A percentile compares a stretch with the other conserved stretches of the same genome.
Conservation (phyloP, 2,888 invertebrate genomes). For the Cheilosia impressa region DNA sequence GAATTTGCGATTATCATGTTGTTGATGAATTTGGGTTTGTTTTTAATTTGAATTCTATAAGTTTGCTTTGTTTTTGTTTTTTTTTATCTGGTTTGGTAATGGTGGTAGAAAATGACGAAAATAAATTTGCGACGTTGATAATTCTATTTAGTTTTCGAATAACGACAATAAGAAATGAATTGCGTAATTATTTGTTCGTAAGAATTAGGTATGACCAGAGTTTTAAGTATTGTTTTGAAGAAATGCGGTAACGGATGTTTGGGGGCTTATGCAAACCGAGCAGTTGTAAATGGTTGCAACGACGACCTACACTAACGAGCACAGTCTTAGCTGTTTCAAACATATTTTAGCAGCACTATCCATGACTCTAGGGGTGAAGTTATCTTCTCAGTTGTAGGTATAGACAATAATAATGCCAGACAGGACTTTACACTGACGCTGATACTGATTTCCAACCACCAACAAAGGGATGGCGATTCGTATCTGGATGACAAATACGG, state of each 20-base stretch:
- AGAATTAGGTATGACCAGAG: slow-evolving; percentile 3
- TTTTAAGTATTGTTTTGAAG: neutral
- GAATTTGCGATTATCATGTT: slow-evolving; percentile 5
- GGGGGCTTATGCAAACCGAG: too few species aligned
- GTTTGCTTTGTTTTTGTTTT: neutral
- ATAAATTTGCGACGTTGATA: slow-evolving; percentile 41
- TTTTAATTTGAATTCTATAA: slow-evolving; percentile 20
- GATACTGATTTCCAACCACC: too few species aligned
- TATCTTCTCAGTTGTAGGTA: too few species aligned
- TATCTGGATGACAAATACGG: too few species aligned
- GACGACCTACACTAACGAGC: too few species aligned
- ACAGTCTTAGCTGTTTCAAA: too few species aligned
- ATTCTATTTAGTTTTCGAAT: slow-evolving; percentile 5
- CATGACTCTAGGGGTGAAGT: too few species aligned
- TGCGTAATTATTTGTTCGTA: slow-evolving; percentile 24
- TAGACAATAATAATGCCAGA: too few species aligned
- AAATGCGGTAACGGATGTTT: neutral
- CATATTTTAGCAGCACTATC: too few species aligned
- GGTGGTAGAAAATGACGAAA: slow-evolving; percentile 21
- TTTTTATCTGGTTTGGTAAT: slow-evolving; percentile 24
- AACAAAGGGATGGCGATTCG: too few species aligned
- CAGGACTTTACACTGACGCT: too few species aligned
- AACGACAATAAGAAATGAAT: slow-evolving; percentile 1
- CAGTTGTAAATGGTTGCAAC: too few species aligned
- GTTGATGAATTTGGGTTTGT: slow-evolving; percentile 35